Evolutionary conservation across 2,888 invertebrate species (phyloP), one percentile per base, ranked within the genome.

Genomic region (Platycheirus albimanus): DNA sequence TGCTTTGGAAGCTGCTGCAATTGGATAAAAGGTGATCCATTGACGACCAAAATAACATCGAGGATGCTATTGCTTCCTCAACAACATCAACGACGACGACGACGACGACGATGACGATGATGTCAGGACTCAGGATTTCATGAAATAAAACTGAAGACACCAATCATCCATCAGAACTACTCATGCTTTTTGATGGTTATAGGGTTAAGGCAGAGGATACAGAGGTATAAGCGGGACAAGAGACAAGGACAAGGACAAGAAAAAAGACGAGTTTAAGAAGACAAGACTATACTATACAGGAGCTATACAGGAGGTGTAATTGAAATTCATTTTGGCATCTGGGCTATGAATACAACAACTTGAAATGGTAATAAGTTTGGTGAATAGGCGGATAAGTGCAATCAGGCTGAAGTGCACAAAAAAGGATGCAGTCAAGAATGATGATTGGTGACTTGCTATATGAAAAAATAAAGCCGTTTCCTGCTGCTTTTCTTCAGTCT

Each of bases 341-440:
- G 43, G 15, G 30, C 77, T 77, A 63, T 77, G 81, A 81, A 71
- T 71, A 77, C 49, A 74, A 54, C 66, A 72, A 67, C 81, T 81
- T 71, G 67, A 71, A 81, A 81, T 77, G 72, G 70, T 76, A 76
- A 81, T 76, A 71, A 81, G 64, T 77, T 45, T 70, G 52, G 58
- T 76, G 76, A 81, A 76, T 54, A 74, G 81, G 71, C 77, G 54
- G 81, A 71, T 81, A 71, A 81, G 81, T 81, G 77, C 77, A 81
- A 72, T 72, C 77, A 67, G 41, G 52, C 54, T 63, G 38, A 81
- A 76, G 76, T 71, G 71, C 52, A 71, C 63, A 67, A 77, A 70
- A 81, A 76, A 76, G 38, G 71, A 71, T 51, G 51, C 76, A 76
- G 41, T 54, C 64, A 61, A 61, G 70, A 54, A 47, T 67, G 71